Base-by-base conservation (phyloP, 2,797 vertebrate species). In the Takifugu rubripes region DNA sequence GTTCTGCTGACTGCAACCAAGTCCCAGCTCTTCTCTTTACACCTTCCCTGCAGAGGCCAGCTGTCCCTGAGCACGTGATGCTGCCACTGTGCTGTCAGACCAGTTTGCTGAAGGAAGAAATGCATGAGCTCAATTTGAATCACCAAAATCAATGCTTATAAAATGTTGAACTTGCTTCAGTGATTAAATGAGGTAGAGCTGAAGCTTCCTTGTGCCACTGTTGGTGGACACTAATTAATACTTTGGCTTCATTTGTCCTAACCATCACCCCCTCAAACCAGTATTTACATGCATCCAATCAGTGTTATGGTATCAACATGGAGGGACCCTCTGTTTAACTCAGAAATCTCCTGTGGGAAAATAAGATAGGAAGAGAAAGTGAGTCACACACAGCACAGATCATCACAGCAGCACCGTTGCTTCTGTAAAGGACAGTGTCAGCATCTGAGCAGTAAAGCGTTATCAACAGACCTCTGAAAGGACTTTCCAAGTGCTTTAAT, bases 21-120 rank as follows among this genome's bases (percentile, higher is more conserved):
- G 42, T 83, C 77, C 56, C 80, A 72, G 74, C 50, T 61, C 54
- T 2, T 59, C 69, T 78, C 51, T 80, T 80, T 52, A 80, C 84
- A 83, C 81, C 64, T 86, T 74, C 61, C 81, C 79, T 68, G 72
- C 65, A 62, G 75, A 69, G 74, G 46, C 70, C 72, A 84, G 74
- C 82, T 78, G 83, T 68, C 64, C 59, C 17, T 36, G 66, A 67
- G 68, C 70, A 72, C 72, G 75, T 69, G 67, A 76, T 9, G 55
- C 68, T 45, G 57, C 56, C 59, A 74, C 21, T 57, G 15, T 46
- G n/a, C 49, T 36, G 27, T 48, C 3, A 17, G n/a, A 16, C n/a
- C 44, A 36, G 42, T 43, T 25, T 33, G 5, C 48, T 63, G 33
- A 45, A 1, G 17, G 26, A 15, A 47, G 17, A 51, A 40, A 43